phyloP scores from a whole-genome alignment of 2,113 vertebrate genomes.

The Muscicapa adusta region DNA sequence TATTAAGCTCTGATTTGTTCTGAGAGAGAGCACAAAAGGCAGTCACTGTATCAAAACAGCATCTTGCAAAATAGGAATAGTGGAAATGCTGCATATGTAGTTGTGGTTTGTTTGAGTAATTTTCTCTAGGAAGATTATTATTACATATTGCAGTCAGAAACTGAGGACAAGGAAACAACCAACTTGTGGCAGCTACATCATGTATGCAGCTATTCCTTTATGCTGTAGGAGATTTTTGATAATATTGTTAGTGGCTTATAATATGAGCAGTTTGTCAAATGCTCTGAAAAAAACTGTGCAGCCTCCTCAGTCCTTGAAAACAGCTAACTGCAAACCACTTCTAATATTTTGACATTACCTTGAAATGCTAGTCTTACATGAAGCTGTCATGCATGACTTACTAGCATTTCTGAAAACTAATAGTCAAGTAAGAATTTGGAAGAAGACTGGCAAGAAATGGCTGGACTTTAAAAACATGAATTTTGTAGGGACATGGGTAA shows the following conservation, averaged over 20 bases:
- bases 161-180: background rate
- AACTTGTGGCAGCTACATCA: background rate
- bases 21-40: constrained; percentile 4
- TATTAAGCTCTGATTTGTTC: constrained; percentile 51
- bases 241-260: background rate
- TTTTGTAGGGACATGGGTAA: background rate
- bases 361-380: background rate
- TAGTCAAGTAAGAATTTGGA: background rate
- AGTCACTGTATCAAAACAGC: constrained; percentile 14
- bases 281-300: background rate
- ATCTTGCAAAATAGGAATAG: background rate
- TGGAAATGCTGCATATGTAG: background rate
- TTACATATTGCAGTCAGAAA: background rate
- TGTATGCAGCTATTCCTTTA: background rate
- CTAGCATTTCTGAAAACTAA: background rate
- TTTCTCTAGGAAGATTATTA: background rate
- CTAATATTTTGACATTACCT: background rate
- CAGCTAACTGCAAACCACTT: background rate
- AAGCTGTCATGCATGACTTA: background rate
- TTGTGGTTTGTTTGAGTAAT: constrained; percentile 6
- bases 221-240: background rate
- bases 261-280: background rate
- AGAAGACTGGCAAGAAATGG: background rate
- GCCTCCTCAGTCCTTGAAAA: background rate
- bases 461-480: background rate